These are phyloP conservation scores for Drosophila colorata DNA, from an alignment of 2,888 invertebrate genomes.

Conservation along the genomic window DNA sequence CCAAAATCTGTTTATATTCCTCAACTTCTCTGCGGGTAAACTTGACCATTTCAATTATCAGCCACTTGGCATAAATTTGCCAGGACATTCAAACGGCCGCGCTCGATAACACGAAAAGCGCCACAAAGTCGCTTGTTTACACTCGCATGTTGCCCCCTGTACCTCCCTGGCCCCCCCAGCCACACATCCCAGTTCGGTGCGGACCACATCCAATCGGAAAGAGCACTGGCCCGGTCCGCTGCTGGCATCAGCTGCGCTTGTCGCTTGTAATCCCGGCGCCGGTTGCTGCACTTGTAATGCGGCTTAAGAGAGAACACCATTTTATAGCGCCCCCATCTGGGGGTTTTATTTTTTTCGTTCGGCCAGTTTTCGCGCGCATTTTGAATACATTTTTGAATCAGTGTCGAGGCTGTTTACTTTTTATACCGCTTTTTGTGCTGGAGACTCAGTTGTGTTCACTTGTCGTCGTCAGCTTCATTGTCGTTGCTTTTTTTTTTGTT, in stretches of 20 bases:
- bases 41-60: slow-evolving; percentile 68
- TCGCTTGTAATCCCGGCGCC: slow-evolving; percentile 69
- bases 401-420: slow-evolving; percentile 71
- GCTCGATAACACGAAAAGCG: slow-evolving; percentile 71
- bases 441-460: slow-evolving; percentile 4
- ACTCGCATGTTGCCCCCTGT: slow-evolving; percentile 55
- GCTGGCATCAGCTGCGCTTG: slow-evolving; percentile 69
- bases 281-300: slow-evolving; percentile 74
- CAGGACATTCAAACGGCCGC: slow-evolving; percentile 57
- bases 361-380: slow-evolving; percentile 61
- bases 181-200: background rate
- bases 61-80: slow-evolving; percentile 56
- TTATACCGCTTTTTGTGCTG: slow-evolving; percentile 29
- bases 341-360: slow-evolving; percentile 20
- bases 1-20: background rate
- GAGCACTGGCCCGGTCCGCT: too few relatives aligned
- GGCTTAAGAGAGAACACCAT: slow-evolving; percentile 63
- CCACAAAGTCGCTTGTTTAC: slow-evolving; percentile 76
- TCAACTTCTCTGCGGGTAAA: background rate
- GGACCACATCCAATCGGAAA: too few relatives aligned
- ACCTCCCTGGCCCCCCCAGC: slow-evolving; percentile 9
- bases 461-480: slow-evolving; percentile 21
- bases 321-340: slow-evolving; percentile 48
- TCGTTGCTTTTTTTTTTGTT: slow-evolving; percentile 31
- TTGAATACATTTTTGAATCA: slow-evolving; percentile 80